Evolutionary conservation across 2,797 vertebrate species (phyloP).

Genomic region (Euthynnus affinis): DNA sequence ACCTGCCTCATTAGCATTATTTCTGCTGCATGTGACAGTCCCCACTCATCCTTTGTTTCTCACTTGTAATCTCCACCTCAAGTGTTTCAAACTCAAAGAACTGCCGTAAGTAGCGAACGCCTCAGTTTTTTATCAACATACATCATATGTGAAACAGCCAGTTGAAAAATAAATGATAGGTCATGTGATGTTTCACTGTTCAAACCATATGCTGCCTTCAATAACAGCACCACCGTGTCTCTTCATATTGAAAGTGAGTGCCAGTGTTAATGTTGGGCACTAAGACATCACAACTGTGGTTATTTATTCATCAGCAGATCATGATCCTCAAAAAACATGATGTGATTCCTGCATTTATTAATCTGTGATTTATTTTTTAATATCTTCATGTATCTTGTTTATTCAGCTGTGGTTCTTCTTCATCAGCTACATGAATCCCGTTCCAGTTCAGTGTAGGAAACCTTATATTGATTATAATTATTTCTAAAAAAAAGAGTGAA

Average conservation of each 20-base stretch:
- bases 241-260: neutral
- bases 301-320: conserved; percentile 4
- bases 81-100: neutral
- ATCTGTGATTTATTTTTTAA: too few species aligned
- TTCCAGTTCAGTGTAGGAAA: neutral
- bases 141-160: neutral
- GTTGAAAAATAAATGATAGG: neutral
- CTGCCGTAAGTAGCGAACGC: neutral
- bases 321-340: neutral
- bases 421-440: neutral
- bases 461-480: neutral
- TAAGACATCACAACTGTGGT: neutral
- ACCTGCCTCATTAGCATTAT: neutral
- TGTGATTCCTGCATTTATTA: neutral
- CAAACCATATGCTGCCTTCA: neutral
- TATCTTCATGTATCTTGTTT: neutral
- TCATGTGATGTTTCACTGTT: neutral
- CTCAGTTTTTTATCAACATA: neutral
- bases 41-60: neutral
- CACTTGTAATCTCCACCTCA: neutral
- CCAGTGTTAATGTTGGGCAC: neutral
- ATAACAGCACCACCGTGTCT: neutral
- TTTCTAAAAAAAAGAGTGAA: neutral
- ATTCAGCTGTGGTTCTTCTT: neutral
- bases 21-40: neutral